These are phyloP conservation scores for Tenualosa ilisha DNA, from an alignment of 2,797 vertebrate genomes.

Conservation along the genomic window DNA sequence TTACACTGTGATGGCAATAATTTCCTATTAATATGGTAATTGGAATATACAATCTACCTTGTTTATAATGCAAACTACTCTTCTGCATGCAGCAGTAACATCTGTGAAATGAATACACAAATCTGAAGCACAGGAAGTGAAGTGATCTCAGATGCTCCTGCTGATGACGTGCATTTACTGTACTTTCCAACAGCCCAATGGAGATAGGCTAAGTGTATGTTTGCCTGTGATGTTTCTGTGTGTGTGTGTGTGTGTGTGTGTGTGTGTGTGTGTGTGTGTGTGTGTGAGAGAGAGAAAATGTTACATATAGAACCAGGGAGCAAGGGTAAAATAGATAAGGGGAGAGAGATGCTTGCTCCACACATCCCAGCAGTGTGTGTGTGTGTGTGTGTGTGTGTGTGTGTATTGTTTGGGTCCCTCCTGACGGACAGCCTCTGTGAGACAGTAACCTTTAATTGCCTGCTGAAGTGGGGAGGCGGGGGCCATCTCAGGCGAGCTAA, in stretches of 20 bases:
- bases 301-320: too few species aligned
- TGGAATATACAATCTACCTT: neutral
- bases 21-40: neutral
- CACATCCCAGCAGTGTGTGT: conserved; percentile 1
- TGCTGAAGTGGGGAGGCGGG: conserved; percentile 52
- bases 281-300: neutral
- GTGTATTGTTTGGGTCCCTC: conserved; percentile 63
- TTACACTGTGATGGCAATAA: neutral
- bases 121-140: neutral
- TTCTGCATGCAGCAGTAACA: neutral
- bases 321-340: neutral
- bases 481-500: conserved; percentile 49
- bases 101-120: neutral
- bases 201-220: neutral
- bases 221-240: neutral
- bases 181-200: neutral
- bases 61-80: neutral
- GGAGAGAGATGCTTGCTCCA: neutral
- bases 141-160: neutral
- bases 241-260: conserved; percentile 7
- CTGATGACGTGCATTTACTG: neutral
- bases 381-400: conserved; percentile 36
- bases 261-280: conserved; percentile 24
- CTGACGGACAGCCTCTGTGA: conserved; percentile 54
- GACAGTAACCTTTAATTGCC: conserved; percentile 53